These are phyloP conservation scores for Microctonus aethiopoides DNA, from an alignment of 2,888 invertebrate species.

Conservation along the genomic window DNA sequence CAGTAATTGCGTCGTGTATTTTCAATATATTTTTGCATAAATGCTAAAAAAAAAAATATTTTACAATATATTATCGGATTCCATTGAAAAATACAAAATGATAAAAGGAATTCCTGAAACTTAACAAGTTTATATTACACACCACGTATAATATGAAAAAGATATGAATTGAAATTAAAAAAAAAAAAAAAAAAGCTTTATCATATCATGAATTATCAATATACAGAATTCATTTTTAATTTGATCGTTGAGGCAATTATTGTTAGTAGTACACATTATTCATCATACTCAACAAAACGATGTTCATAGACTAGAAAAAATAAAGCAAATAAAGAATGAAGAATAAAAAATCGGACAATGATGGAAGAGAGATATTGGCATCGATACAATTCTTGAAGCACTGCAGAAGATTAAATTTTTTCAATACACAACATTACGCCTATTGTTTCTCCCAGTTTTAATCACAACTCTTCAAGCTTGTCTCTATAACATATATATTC, in stretches of 20 bases:
- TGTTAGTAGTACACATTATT: neutral
- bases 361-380: constrained; percentile 3
- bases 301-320: neutral
- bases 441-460: neutral
- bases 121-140: too few species aligned
- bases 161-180: constrained; percentile 18
- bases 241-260: neutral
- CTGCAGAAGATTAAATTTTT: constrained; percentile 4
- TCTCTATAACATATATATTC: too few species aligned
- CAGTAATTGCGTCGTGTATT: neutral
- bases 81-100: neutral
- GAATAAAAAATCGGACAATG: neutral
- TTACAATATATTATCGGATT: neutral
- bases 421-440: neutral
- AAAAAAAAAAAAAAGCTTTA: constrained; percentile 13
- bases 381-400: constrained; percentile 6
- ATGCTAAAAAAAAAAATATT: too few species aligned
- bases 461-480: neutral
- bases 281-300: neutral
- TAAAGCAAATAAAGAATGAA: neutral
- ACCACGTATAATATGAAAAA: neutral
- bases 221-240: neutral
- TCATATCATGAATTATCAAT: constrained; percentile 4
- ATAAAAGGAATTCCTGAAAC: too few species aligned
- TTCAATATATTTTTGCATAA: neutral